A percentile compares a stretch with the other conserved stretches of the same genome.
Conservation (phyloP, 2,113 vertebrate genomes). For the Leptobrachium ailaonicum region DNA sequence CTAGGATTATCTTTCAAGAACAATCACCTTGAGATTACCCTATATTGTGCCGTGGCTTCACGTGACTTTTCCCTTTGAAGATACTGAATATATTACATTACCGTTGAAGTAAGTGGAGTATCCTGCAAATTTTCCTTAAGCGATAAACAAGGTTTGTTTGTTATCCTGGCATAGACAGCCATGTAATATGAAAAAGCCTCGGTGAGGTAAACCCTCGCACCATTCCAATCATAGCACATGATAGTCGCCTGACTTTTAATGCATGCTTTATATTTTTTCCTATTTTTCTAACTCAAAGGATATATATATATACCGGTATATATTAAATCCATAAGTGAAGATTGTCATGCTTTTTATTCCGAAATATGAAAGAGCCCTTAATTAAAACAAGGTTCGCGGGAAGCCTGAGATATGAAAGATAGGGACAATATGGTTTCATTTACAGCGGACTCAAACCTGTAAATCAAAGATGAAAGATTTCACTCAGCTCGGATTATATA, state of each 20-base stretch:
- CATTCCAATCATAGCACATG: slow-evolving; percentile 62
- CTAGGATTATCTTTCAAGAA: too few relatives aligned
- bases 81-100: too few relatives aligned
- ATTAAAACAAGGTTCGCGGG: slow-evolving; percentile 74
- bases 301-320: slow-evolving; percentile 52
- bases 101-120: slow-evolving; percentile 32
- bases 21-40: too few relatives aligned
- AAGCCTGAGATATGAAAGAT: slow-evolving; percentile 76
- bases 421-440: slow-evolving; percentile 77
- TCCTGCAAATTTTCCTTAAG: slow-evolving; percentile 50
- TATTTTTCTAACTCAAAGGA: slow-evolving; percentile 71
- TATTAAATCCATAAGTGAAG: slow-evolving; percentile 82
- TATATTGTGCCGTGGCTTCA: too few relatives aligned
- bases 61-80: too few relatives aligned
- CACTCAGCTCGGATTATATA: slow-evolving; percentile 83
- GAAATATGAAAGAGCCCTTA: slow-evolving; percentile 76
- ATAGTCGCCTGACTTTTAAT: slow-evolving; percentile 65
- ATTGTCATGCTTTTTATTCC: slow-evolving; percentile 79
- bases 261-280: slow-evolving; percentile 65
- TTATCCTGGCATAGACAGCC: slow-evolving; percentile 58
- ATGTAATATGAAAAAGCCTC: slow-evolving; percentile 55
- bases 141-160: slow-evolving; percentile 52
- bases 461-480: slow-evolving; percentile 83
- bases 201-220: slow-evolving; percentile 55
- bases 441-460: slow-evolving; percentile 75